phyloP scores from a whole-genome alignment of 2,797 vertebrate genomes.

The Ictinia mississippiensis region DNA sequence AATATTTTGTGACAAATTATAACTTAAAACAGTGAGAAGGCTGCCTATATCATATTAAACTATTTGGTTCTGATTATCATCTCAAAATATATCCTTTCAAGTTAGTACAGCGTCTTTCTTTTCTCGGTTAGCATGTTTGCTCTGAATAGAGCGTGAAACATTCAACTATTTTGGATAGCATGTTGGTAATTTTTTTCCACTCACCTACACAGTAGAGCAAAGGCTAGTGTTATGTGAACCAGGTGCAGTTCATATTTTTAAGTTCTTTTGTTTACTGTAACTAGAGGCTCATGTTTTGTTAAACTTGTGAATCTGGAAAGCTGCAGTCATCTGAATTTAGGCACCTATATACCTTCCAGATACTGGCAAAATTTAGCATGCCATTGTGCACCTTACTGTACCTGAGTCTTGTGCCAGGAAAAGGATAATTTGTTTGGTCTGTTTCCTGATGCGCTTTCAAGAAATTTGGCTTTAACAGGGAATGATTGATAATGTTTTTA shows the following conservation, averaged over 20 bases:
- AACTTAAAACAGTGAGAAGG: neutral
- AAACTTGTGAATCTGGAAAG: neutral
- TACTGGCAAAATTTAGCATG: neutral
- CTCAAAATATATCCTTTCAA: neutral
- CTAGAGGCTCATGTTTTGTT: neutral
- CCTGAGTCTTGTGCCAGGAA: neutral
- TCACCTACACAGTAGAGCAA: neutral
- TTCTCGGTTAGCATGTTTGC: neutral
- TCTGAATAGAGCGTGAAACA: neutral
- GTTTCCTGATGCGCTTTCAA: neutral
- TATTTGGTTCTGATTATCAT: neutral
- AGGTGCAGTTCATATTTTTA: neutral
- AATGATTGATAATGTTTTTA: neutral
- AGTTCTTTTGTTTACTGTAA: neutral
- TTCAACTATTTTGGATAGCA: neutral
- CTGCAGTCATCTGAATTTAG: neutral
- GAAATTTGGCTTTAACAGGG: neutral
- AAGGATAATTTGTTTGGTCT: neutral
- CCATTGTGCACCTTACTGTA: neutral
- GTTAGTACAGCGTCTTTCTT: neutral
- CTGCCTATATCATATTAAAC: neutral
- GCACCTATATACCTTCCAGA: neutral
- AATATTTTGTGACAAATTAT: neutral
- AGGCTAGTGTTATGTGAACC: neutral
- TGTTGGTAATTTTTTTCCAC: neutral